These are phyloP conservation scores for Argya squamiceps DNA, from an alignment of 2,797 vertebrate species.

Conservation along the genomic window DNA sequence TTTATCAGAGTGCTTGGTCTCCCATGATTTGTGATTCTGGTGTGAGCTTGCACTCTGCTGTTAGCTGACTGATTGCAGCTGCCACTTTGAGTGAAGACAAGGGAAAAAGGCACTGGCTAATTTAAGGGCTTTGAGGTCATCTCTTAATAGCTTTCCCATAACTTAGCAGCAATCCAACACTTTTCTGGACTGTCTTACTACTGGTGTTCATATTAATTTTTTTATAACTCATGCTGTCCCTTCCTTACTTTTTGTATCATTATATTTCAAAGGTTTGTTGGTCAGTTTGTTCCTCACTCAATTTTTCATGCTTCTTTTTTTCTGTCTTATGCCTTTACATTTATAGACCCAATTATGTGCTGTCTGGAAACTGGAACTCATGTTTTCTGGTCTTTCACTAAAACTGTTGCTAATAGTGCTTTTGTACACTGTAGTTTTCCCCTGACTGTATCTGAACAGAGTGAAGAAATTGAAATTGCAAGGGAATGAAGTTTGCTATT, in stretches of 20 bases:
- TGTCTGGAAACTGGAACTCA: background rate
- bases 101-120: background rate
- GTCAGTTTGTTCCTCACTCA: background rate
- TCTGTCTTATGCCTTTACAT: background rate
- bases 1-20: background rate
- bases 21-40: background rate
- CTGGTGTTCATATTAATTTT: background rate
- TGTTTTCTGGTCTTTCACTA: background rate
- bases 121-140: background rate
- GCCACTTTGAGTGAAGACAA: background rate
- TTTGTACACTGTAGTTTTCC: background rate
- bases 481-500: background rate
- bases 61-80: background rate
- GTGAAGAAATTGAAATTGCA: background rate
- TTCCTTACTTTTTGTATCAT: background rate
- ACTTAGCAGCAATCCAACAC: background rate
- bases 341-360: background rate
- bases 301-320: background rate
- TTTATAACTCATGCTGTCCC: background rate
- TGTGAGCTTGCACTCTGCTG: background rate
- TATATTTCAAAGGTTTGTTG: background rate
- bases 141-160: background rate
- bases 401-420: background rate
- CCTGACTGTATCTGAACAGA: background rate
- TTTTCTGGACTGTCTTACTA: background rate